A percentile compares a stretch with the other conserved stretches of the same genome.
Evolutionary conservation across 2,888 invertebrate genomes (phyloP).

Genomic region (Coecobrya sp.): DNA sequence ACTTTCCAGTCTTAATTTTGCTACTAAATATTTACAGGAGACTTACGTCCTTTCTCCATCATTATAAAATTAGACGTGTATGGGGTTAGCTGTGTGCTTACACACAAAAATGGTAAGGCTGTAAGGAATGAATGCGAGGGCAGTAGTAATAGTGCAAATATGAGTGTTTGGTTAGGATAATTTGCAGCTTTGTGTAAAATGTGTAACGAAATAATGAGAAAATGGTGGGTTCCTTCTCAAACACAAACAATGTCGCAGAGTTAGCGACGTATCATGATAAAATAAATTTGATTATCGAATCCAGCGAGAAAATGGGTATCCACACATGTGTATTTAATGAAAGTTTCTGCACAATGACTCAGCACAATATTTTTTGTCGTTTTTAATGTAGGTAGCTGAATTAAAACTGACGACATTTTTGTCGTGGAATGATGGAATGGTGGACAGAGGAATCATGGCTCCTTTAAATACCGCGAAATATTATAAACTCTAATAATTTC

Average conservation of each 20-base stretch:
- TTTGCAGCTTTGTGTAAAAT: background rate
- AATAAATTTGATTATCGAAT: slow-evolving; percentile 1
- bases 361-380: slow-evolving; percentile 10
- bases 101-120: background rate
- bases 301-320: background rate
- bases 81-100: background rate
- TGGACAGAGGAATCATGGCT: too few species aligned
- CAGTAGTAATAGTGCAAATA: background rate
- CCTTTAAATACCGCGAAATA: too few species aligned
- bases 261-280: background rate
- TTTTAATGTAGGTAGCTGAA: background rate
- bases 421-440: too few species aligned
- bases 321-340: background rate
- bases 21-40: slow-evolving; percentile 3
- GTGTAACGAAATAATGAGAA: slow-evolving; percentile 59
- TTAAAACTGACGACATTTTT: background rate
- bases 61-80: slow-evolving; percentile 35
- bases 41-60: background rate
- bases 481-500: too few species aligned
- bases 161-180: background rate
- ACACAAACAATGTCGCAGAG: slow-evolving; percentile 5
- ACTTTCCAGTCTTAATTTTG: background rate
- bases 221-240: slow-evolving; percentile 11
- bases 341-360: slow-evolving; percentile 44
- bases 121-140: background rate